Percentiles rank a stretch among this genome's conserved stretches.
phyloP scores from a whole-genome alignment of 1,140 invertebrate genomes.

The Colletes gigas region DNA sequence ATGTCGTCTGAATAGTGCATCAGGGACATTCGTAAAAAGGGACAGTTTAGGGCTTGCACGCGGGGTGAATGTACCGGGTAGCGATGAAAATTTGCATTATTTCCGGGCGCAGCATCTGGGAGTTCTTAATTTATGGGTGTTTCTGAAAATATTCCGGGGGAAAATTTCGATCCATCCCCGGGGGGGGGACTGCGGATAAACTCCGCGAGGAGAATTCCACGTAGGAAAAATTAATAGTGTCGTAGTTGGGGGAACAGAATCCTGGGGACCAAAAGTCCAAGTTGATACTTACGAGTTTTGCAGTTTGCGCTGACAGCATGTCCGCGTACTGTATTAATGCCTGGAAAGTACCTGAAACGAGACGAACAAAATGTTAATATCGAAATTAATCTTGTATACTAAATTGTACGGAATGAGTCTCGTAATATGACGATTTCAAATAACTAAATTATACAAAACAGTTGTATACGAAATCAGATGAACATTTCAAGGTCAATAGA shows the following conservation, averaged over 20 bases:
- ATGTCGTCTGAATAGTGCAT: too few relatives aligned
- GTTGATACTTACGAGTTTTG: slow-evolving; percentile 91
- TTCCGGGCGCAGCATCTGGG: slow-evolving; percentile 12
- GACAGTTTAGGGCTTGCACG: too few relatives aligned
- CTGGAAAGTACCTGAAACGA: slow-evolving; percentile 97
- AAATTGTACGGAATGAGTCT: too few relatives aligned
- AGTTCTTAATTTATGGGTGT: slow-evolving; percentile 28
- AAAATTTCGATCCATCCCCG: slow-evolving; percentile 59
- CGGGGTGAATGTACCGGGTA: slow-evolving; percentile 3
- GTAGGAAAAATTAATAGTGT: neutral
- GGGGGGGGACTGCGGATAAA: slow-evolving; percentile 43
- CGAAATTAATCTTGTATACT: too few relatives aligned
- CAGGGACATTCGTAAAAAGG: too few relatives aligned
- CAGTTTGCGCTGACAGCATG: slow-evolving; percentile 96
- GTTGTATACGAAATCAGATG: too few relatives aligned
- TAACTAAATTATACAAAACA: too few relatives aligned
- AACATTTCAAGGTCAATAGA: too few relatives aligned
- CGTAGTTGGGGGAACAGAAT: neutral
- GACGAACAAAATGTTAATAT: slow-evolving; percentile 13
- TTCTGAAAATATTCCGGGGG: slow-evolving; percentile 40
- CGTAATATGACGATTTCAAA: too few relatives aligned
- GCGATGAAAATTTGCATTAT: slow-evolving; percentile 44
- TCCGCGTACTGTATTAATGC: slow-evolving; percentile 99
- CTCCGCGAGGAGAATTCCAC: slow-evolving; percentile 9
- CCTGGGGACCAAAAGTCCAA: slow-evolving; percentile 47